phyloP scores from a whole-genome alignment of 2,888 invertebrate genomes.

The Drosophila cognata region DNA sequence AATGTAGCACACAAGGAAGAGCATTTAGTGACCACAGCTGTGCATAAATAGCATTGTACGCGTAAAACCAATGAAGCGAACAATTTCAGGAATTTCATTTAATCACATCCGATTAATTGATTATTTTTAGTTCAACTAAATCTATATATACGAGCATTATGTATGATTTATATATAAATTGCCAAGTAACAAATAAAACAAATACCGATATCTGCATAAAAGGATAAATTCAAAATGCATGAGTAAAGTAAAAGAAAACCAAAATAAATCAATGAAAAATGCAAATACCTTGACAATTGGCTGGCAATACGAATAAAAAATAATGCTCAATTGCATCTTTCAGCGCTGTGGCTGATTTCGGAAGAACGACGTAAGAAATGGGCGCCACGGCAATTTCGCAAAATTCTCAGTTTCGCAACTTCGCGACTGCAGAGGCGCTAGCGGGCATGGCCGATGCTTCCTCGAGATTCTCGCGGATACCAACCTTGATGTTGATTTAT shows the following conservation, averaged over 20 bases:
- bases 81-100: slow-evolving; percentile 45
- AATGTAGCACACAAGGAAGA: slow-evolving; percentile 6
- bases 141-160: slow-evolving; percentile 34
- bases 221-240: slow-evolving; percentile 66
- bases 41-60: slow-evolving; percentile 1
- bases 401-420: slow-evolving; percentile 60
- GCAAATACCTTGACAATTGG: slow-evolving; percentile 33
- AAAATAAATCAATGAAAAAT: slow-evolving; percentile 26
- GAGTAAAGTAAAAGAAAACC: slow-evolving; percentile 23
- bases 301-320: slow-evolving; percentile 6
- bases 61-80: slow-evolving; percentile 23
- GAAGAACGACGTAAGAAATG: slow-evolving; percentile 58
- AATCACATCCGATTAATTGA: slow-evolving; percentile 70
- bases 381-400: slow-evolving; percentile 43
- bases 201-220: slow-evolving; percentile 63
- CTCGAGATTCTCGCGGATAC: slow-evolving; percentile 71
- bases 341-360: slow-evolving; percentile 54
- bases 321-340: slow-evolving; percentile 35
- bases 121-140: slow-evolving; percentile 49
- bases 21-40: slow-evolving; percentile 11
- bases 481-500: slow-evolving; percentile 84
- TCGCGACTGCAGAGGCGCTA: slow-evolving; percentile 41
- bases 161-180: slow-evolving; percentile 37
- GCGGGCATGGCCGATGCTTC: slow-evolving; percentile 52
- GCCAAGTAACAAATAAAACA: slow-evolving; percentile 29